Conservation (phyloP, 2,113 vertebrate species). For the Nannospalax galili region DNA sequence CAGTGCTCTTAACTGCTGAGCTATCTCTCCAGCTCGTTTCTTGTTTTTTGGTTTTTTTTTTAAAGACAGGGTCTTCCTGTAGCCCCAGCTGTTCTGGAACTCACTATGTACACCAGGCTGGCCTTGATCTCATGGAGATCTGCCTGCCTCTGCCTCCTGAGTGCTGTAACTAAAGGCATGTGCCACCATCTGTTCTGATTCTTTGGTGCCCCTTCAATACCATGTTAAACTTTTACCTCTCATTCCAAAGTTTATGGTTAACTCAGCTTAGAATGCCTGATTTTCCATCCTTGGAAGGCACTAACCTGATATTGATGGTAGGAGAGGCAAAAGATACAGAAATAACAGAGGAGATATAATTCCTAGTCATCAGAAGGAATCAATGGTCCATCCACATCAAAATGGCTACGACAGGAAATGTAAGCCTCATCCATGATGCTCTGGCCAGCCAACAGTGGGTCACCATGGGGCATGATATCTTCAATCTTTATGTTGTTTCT, state of each 20-base stretch:
- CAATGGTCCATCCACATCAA: slow-evolving; percentile 61
- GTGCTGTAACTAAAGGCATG: no score
- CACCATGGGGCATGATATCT: slow-evolving; percentile 70
- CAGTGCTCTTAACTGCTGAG: no score
- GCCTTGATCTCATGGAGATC: no score
- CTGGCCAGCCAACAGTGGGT: slow-evolving; percentile 68
- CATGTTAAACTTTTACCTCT: background rate
- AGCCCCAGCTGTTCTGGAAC: no score
- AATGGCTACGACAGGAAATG: slow-evolving; percentile 52
- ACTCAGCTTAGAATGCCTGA: background rate
- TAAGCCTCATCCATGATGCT: slow-evolving; percentile 41
- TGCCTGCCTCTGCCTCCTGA: no score
- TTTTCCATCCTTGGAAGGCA: slow-evolving; percentile 15
- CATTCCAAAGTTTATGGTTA: background rate
- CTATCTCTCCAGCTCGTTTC: no score
- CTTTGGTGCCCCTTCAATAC: background rate
- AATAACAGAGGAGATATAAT: background rate
- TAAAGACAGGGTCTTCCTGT: no score
- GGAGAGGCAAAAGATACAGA: background rate
- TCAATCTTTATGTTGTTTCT: slow-evolving; percentile 60
- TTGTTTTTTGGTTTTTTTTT: no score
- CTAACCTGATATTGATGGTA: background rate
- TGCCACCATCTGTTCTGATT: background rate
- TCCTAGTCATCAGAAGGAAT: slow-evolving; percentile 66
- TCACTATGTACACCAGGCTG: no score